Conservation (phyloP, 2,797 vertebrate genomes). For the Bradypodion ventrale region DNA sequence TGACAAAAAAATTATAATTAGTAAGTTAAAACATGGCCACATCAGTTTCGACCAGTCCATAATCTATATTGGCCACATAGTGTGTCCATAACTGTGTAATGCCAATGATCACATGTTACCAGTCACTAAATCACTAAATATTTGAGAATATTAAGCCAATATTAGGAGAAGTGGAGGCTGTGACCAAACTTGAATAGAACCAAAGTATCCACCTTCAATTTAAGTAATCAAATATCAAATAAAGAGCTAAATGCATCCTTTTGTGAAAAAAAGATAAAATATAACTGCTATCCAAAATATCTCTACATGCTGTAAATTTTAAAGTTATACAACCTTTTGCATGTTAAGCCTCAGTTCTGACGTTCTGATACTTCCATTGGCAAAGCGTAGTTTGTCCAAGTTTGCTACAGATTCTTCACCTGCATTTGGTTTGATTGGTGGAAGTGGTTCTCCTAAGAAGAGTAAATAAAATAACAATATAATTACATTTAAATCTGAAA, state of each 20-base stretch:
- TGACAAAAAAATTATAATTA: background rate
- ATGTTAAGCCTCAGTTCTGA: conserved; percentile 93
- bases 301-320: too few relatives aligned
- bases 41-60: background rate
- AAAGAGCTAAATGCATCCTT: too few relatives aligned
- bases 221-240: too few relatives aligned
- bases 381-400: conserved; percentile 92
- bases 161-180: too few relatives aligned
- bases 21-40: background rate
- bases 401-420: conserved; percentile 97
- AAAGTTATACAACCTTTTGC: conserved; percentile 86
- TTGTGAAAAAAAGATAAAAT: too few relatives aligned
- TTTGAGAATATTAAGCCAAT: too few relatives aligned
- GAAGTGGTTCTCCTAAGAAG: conserved; percentile 85
- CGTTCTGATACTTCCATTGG: conserved; percentile 87
- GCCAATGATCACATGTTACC: background rate
- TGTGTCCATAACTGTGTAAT: too few relatives aligned
- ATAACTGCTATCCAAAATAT: too few relatives aligned
- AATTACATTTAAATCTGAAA: background rate
- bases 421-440: conserved; percentile 87
- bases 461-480: conserved; percentile 7
- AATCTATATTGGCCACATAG: background rate
- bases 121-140: too few relatives aligned
- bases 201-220: too few relatives aligned
- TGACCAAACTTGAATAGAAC: too few relatives aligned